phyloP scores from a whole-genome alignment of 2,113 vertebrate genomes.

The Ammospiza nelsoni region DNA sequence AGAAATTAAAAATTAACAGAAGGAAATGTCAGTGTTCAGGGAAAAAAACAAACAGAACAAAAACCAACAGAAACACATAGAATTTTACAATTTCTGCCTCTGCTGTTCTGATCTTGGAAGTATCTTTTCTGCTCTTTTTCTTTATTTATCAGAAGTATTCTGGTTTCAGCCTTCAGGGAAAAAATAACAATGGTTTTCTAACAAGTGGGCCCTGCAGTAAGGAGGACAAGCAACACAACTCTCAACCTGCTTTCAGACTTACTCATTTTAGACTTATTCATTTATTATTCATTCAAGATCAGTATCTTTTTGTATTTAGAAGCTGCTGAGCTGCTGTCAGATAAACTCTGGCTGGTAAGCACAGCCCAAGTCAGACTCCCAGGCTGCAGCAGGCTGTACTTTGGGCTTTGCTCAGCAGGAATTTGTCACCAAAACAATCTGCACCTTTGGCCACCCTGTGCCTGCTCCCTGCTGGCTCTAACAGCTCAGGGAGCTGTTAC shows the following conservation, averaged over 20 bases:
- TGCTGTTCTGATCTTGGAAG: background rate
- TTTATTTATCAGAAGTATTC: background rate
- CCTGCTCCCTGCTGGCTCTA: background rate
- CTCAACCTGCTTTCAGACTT: background rate
- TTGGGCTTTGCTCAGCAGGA: background rate
- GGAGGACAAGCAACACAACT: background rate
- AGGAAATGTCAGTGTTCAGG: background rate
- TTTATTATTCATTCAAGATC: background rate
- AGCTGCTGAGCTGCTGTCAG: background rate
- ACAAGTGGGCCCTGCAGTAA: background rate
- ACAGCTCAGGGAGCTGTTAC: background rate
- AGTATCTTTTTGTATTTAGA: background rate
- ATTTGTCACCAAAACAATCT: background rate
- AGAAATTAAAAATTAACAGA: background rate
- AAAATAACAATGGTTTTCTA: background rate
- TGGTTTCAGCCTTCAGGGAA: background rate
- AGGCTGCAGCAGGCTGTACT: background rate
- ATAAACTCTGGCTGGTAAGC: background rate
- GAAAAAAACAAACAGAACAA: background rate
- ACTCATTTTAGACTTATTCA: background rate
- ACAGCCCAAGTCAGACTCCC: background rate
- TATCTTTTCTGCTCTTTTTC: background rate
- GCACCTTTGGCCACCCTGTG: background rate
- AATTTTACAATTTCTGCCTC: background rate
- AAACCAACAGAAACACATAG: background rate